Percentiles rank a stretch among this genome's conserved stretches.
These are phyloP conservation scores for Peromyscus eremicus DNA, from an alignment of 2,797 vertebrate genomes.

Conservation along the genomic window DNA sequence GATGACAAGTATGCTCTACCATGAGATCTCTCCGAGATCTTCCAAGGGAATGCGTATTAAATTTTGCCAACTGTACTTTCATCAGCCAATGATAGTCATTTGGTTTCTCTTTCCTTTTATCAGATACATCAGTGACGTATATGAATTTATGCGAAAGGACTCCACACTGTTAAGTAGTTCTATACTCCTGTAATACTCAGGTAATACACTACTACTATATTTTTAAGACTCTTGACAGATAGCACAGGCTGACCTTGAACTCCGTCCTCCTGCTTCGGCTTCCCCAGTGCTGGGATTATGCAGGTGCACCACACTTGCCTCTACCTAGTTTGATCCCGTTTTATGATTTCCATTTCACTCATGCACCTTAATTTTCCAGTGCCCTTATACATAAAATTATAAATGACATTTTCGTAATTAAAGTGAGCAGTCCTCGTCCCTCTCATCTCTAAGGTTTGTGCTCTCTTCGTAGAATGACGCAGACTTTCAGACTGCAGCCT, in stretches of 20 bases:
- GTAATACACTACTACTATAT: not conserved
- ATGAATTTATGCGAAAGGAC: conserved; percentile 41
- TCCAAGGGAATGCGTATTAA: not conserved
- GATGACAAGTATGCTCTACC: not conserved
- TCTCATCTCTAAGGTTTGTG: conserved; percentile 8
- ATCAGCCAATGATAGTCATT: not conserved
- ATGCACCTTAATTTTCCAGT: conserved; percentile 49
- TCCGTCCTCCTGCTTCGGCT: not conserved
- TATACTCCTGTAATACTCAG: not conserved
- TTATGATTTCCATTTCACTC: conserved; percentile 42
- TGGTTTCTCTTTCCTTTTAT: conserved; percentile 46
- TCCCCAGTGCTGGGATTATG: not conserved
- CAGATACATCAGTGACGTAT: not conserved
- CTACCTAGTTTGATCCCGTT: not conserved
- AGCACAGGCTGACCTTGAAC: not conserved
- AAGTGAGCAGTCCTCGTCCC: not conserved
- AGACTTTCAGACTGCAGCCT: conserved; percentile 20
- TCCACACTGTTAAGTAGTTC: not conserved
- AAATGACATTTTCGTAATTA: conserved; percentile 14
- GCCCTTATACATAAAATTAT: conserved; percentile 36
- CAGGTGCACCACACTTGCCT: not conserved
- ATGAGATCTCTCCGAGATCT: not conserved
- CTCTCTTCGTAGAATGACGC: conserved; percentile 14
- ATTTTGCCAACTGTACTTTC: not conserved
- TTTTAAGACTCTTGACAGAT: not conserved